A percentile compares a stretch with the other conserved stretches of the same genome.
Conservation (phyloP, 2,113 vertebrate species). For the Microcebus murinus region DNA sequence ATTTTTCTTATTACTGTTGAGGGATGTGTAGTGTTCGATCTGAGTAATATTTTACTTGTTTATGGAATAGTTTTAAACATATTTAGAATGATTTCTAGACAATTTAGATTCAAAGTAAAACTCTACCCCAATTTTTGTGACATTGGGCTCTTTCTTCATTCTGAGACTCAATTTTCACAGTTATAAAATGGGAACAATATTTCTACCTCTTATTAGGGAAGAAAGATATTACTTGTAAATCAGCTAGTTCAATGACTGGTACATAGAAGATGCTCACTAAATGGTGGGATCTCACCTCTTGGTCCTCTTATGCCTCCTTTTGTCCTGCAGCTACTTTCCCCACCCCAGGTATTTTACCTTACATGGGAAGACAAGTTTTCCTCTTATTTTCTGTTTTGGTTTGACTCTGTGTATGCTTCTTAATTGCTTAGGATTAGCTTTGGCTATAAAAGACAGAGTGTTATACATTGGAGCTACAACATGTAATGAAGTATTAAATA, state of each 20-base stretch:
- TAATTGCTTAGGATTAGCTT: background rate
- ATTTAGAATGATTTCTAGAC: background rate
- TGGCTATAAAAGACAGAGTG: background rate
- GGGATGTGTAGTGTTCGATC: background rate
- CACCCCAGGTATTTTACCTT: background rate
- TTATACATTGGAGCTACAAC: background rate
- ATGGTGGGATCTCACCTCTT: background rate
- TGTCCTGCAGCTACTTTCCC: background rate
- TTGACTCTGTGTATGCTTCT: background rate
- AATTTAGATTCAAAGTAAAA: background rate
- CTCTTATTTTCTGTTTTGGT: background rate
- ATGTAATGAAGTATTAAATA: background rate
- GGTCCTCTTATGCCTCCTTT: background rate
- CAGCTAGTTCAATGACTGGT: background rate
- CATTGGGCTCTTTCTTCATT: background rate
- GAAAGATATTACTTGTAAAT: background rate
- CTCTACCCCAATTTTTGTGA: background rate
- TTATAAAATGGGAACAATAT: background rate
- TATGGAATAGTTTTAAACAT: background rate
- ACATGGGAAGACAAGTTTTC: background rate
- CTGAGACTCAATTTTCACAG: background rate
- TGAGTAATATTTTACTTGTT: background rate
- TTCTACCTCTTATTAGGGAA: background rate
- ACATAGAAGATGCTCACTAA: background rate
- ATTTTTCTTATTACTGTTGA: background rate